Evolutionary conservation across 2,113 vertebrate species (phyloP).

Genomic region (Mola mola): DNA sequence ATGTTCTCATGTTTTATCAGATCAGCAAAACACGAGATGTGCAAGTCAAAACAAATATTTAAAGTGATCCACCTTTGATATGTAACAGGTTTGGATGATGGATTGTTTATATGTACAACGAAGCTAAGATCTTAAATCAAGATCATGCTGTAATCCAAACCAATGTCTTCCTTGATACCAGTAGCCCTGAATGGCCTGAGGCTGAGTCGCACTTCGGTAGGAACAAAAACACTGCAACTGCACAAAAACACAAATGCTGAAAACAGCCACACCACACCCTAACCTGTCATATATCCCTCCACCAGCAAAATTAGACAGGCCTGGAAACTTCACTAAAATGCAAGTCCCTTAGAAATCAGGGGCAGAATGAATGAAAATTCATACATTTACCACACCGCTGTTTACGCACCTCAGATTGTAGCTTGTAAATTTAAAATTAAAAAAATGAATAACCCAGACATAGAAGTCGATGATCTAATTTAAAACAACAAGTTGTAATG

Average conservation of each 20-base stretch:
- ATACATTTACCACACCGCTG: slow-evolving; percentile 43
- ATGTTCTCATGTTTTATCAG: slow-evolving; percentile 45
- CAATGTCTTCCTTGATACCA: slow-evolving; percentile 51
- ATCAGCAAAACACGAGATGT: slow-evolving; percentile 23
- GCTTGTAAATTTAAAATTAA: slow-evolving; percentile 26
- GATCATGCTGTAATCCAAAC: slow-evolving; percentile 52
- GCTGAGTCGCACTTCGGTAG: slow-evolving; percentile 58
- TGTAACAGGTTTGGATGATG: slow-evolving; percentile 26
- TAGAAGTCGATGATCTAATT: slow-evolving; percentile 6
- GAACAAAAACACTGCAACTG: slow-evolving; percentile 48
- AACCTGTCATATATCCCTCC: slow-evolving; percentile 74
- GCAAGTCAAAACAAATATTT: slow-evolving; percentile 55
- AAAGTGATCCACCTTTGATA: slow-evolving; percentile 30
- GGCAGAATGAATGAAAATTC: slow-evolving; percentile 63
- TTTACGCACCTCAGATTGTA: slow-evolving; percentile 53
- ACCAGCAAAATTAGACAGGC: slow-evolving; percentile 56
- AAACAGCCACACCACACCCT: slow-evolving; percentile 61
- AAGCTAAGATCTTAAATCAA: slow-evolving; percentile 54
- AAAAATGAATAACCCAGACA: not conserved
- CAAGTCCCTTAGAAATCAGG: slow-evolving; percentile 46
- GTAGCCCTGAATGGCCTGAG: slow-evolving; percentile 49
- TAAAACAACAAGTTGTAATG: slow-evolving; percentile 13
- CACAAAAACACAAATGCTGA: slow-evolving; percentile 67
- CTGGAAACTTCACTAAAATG: slow-evolving; percentile 60
- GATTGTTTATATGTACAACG: slow-evolving; percentile 37